phyloP scores from a whole-genome alignment of 2,888 invertebrate species.

The Saturnia japonica region DNA sequence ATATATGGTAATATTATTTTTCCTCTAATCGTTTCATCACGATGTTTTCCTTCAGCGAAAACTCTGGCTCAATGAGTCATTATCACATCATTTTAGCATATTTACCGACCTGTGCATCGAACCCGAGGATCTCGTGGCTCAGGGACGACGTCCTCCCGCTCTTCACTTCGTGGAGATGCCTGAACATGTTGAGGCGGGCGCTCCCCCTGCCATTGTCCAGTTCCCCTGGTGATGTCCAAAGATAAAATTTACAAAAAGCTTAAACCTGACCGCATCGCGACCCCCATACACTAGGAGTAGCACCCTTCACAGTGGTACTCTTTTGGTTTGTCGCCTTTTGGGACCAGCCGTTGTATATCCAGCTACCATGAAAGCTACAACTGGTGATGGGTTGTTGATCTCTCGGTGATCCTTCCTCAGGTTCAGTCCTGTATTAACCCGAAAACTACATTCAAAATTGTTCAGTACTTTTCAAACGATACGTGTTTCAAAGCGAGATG shows the following conservation, averaged over 20 bases:
- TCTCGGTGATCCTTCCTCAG: not conserved
- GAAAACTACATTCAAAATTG: not conserved
- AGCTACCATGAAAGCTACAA: too few species aligned
- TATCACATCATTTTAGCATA: not conserved
- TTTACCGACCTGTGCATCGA: slow-evolving; percentile 86
- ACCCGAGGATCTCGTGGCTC: slow-evolving; percentile 98
- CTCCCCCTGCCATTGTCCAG: slow-evolving; percentile 97
- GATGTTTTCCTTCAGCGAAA: too few species aligned
- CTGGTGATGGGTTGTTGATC: too few species aligned
- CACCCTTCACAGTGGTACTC: too few species aligned
- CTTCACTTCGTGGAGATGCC: slow-evolving; percentile 95
- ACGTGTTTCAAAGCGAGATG: not conserved
- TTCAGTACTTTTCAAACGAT: not conserved
- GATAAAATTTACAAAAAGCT: not conserved
- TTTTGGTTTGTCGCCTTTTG: too few species aligned
- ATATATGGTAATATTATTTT: too few species aligned
- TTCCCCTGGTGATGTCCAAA: slow-evolving; percentile 71
- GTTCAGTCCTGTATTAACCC: not conserved
- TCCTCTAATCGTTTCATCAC: too few species aligned
- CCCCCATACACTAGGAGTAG: too few species aligned
- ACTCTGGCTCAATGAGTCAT: not conserved
- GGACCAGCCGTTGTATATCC: too few species aligned
- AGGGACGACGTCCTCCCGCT: slow-evolving; percentile 96
- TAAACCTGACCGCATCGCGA: not conserved
- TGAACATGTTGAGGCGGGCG: slow-evolving; percentile 96